Evolutionary conservation across 2,888 invertebrate species (phyloP).

Genomic region (Nemoura dubitans): DNA sequence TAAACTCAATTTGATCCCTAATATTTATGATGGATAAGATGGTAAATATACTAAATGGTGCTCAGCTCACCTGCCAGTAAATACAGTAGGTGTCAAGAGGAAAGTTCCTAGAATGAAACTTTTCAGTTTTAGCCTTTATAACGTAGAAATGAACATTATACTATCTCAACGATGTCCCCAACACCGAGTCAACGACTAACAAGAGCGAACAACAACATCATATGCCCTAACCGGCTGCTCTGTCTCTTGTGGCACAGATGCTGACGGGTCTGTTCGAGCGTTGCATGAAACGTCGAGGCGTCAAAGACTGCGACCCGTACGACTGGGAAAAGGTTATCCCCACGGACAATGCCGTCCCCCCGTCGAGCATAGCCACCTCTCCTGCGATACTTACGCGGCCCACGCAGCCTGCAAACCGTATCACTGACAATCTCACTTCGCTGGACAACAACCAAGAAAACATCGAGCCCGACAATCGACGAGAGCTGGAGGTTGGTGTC

Average conservation of each 20-base stretch:
- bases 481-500: slow-evolving; percentile 59
- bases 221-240: neutral
- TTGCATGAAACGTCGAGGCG: slow-evolving; percentile 92
- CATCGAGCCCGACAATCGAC: slow-evolving; percentile 72
- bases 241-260: slow-evolving; percentile 65
- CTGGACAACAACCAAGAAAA: slow-evolving; percentile 74
- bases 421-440: slow-evolving; percentile 62
- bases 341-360: slow-evolving; percentile 51
- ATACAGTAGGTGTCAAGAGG: too few species aligned
- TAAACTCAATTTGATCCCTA: too few species aligned
- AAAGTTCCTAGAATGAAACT: too few species aligned
- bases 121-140: too few species aligned
- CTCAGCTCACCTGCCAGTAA: too few species aligned
- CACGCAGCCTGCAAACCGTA: slow-evolving; percentile 54
- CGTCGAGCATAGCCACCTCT: slow-evolving; percentile 52
- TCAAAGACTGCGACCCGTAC: slow-evolving; percentile 89
- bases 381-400: slow-evolving; percentile 55
- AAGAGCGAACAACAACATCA: too few species aligned
- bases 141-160: too few species aligned
- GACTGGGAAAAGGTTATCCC: slow-evolving; percentile 86
- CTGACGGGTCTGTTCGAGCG: slow-evolving; percentile 86
- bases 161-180: too few species aligned
- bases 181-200: too few species aligned
- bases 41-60: too few species aligned
- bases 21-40: too few species aligned